Base-by-base conservation (phyloP, 2,797 vertebrate genomes). In the Gymnothorax javanicus region DNA sequence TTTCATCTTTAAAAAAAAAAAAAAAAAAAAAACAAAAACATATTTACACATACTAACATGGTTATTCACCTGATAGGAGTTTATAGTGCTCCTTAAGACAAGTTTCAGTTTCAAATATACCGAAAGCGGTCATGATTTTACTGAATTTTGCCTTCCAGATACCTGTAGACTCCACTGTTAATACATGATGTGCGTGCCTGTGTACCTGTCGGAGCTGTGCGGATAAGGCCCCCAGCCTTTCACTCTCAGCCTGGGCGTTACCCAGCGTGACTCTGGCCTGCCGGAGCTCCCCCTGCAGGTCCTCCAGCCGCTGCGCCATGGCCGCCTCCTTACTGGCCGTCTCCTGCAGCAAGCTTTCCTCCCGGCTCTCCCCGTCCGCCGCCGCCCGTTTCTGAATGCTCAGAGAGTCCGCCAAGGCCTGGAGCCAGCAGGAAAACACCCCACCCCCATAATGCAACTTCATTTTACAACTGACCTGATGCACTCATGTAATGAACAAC, bases 261-360 rank as follows among this genome's bases (percentile, higher is more conserved):
- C 95, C 82, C 85, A 97, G 90, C 75, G 94, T 93, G 13, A 95
- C 89, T 50, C 96, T 95, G 17, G 95, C 77, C 90, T 96, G 96
- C 91, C 95, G 96, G 58, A 97, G 91, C 86, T 97, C 96, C 2
- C 89, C 88, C 92, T 96, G 96, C 86, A 97, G 93, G 89, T 97
- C 97, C 20, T 96, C 96, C 7, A 97, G 91, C 88, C 94, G 95
- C 0, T 94, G 95, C 84, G 94, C 94, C 94, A 97, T 94, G 91
- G 93, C 95, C 90, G 96, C 96, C 94, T 97, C 97, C 92, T 96
- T 97, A n/a, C 91, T 94, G 83, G 97, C 96, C 0, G 96, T 96
- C 93, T 97, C 97, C 90, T 96, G 95, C 56, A 97, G 92, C 85
- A 97, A 90, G 25, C 79, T 94, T 91, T 97, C 97, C 89, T 97